Evolutionary conservation across 2,797 vertebrate species (phyloP).

Genomic region (Peromyscus attwateri): DNA sequence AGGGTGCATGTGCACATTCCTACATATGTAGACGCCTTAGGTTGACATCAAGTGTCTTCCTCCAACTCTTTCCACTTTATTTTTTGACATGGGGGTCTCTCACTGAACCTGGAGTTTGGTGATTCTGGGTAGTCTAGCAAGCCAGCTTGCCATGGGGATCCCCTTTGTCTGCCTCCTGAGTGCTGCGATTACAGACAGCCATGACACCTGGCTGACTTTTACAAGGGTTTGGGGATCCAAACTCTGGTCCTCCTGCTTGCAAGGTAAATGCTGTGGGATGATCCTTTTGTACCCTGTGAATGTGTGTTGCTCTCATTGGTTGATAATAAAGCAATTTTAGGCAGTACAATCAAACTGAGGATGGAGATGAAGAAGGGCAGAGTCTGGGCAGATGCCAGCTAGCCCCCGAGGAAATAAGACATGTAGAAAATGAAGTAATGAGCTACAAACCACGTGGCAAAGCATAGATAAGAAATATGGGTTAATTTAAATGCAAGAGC

Average conservation of each 20-base stretch:
- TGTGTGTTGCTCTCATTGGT: too few species aligned
- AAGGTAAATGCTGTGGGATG: background rate
- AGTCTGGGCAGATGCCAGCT: too few species aligned
- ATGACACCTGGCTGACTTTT: background rate
- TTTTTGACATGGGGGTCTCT: background rate
- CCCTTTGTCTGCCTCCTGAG: background rate
- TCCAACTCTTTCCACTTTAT: background rate
- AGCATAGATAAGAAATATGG: too few species aligned
- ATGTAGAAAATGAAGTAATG: too few species aligned
- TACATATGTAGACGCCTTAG: background rate
- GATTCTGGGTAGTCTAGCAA: background rate
- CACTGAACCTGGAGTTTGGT: background rate
- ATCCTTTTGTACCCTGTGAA: too few species aligned
- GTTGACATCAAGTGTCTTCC: background rate
- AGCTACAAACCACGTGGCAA: too few species aligned
- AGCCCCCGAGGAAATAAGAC: too few species aligned
- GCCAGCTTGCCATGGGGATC: background rate
- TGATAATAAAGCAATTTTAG: too few species aligned
- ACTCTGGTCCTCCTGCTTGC: background rate
- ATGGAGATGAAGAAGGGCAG: too few species aligned
- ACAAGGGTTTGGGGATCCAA: background rate
- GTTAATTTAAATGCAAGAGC: too few species aligned
- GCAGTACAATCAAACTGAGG: too few species aligned
- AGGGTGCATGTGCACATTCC: background rate
- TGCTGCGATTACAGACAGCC: background rate